Evolutionary conservation across 2,113 vertebrate genomes (phyloP), one percentile per base, ranked within the genome.

Genomic region (Hiodon tergisus): DNA sequence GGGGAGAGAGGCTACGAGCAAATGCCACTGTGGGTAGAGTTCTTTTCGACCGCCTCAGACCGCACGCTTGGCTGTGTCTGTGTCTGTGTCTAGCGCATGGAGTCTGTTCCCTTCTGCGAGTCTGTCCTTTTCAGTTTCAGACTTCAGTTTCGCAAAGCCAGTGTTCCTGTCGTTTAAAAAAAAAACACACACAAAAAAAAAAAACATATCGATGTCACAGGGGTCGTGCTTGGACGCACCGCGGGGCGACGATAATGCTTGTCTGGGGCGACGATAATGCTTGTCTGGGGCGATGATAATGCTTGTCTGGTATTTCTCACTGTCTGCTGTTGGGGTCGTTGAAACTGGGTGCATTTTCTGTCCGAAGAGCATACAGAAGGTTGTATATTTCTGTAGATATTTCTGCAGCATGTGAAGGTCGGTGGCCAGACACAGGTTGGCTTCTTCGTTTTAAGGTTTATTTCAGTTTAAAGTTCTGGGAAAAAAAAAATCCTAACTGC

Each of bases 381-480:
- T 80, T 85, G 83, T 89, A 85, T 84, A 85, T 87, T 85, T 78
- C 71, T 87, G 86, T 86, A 86, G 80, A 86, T 87, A 87, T 83
- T n/a, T n/a, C n/a, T n/a, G 80, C 83, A 70, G 69, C 82, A 73
- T 78, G 79, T 86, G 83, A 86, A 83, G 76, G 75, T 79, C 79
- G 78, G 80, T 85, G 79, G 77, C 75, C 68, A 82, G 85, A 82
- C 86, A 83, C 81, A 31, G 31, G 31, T 31, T 54, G n/a, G 1
- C 6, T 66, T 66, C 14, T n/a, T 53, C 31, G 46, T 53, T 68
- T 46, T 48, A 14, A 47, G 14, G 16, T 60, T 60, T 60, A 52
- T 11, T 83, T 81, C 81, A 85, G 83, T 83, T 87, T 83, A 84
- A 78, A 87, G 72, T 67, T 74, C 8, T 11, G 47, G 66, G 75